phyloP scores from a whole-genome alignment of 2,888 invertebrate genomes.

The Eilema caniola region DNA sequence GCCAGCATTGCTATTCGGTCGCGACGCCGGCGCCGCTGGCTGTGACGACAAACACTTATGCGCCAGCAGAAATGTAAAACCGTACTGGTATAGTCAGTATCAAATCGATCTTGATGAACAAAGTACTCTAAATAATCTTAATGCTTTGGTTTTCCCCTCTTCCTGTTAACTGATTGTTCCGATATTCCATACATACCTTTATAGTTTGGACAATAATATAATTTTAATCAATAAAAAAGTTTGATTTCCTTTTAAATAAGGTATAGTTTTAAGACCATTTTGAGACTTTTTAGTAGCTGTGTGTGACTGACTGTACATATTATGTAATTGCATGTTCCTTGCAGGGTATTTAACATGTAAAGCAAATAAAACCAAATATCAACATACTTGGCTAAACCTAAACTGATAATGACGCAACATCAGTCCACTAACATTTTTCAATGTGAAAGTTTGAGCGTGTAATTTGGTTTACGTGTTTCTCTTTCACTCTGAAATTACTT shows the following conservation, averaged over 20 bases:
- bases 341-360: slow-evolving; percentile 24
- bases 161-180: no score
- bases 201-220: no score
- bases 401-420: neutral
- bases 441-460: neutral
- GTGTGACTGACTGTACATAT: no score
- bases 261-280: no score
- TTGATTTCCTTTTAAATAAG: no score
- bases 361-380: neutral
- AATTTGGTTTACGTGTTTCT: neutral
- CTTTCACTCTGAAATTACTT: neutral
- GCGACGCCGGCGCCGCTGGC: slow-evolving; percentile 44
- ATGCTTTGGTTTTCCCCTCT: no score
- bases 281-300: no score
- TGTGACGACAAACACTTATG: slow-evolving; percentile 33
- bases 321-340: slow-evolving; percentile 39
- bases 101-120: no score
- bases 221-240: no score
- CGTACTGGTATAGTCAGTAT: slow-evolving; percentile 23
- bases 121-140: no score
- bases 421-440: neutral
- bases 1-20: slow-evolving; percentile 43
- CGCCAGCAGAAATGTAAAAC: slow-evolving; percentile 45
- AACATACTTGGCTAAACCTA: neutral
- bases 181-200: no score